These are phyloP conservation scores for Incurvaria masculella DNA, from an alignment of 2,888 invertebrate genomes.

Conservation along the genomic window DNA sequence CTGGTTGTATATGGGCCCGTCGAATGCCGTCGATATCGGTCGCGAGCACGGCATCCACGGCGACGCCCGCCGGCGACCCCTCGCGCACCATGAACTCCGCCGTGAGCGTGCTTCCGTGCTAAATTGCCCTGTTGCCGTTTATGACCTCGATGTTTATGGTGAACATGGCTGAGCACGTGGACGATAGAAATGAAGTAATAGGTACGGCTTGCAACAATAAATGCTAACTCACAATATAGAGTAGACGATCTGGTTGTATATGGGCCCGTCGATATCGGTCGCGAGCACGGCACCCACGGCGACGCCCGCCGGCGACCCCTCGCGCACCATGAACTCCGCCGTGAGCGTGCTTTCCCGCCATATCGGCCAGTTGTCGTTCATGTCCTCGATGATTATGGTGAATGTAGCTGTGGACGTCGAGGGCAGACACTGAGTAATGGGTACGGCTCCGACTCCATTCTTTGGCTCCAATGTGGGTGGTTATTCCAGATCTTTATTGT, in stretches of 20 bases:
- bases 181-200: too few relatives aligned
- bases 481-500: too few relatives aligned
- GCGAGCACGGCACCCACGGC: conserved; percentile 59
- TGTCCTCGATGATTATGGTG: conserved; percentile 57
- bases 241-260: conserved; percentile 56
- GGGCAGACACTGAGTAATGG: too few relatives aligned
- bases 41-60: conserved; percentile 59
- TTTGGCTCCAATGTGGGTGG: too few relatives aligned
- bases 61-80: conserved; percentile 36
- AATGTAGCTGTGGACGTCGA: conserved; percentile 51
- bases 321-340: conserved; percentile 44
- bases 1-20: conserved; percentile 57
- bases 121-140: conserved; percentile 62
- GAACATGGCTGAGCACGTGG: conserved; percentile 56
- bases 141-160: conserved; percentile 59
- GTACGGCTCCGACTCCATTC: too few relatives aligned
- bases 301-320: conserved; percentile 42
- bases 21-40: conserved; percentile 61
- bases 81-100: conserved; percentile 50
- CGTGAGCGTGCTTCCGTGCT: conserved; percentile 38
- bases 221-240: conserved; percentile 50
- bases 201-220: too few relatives aligned
- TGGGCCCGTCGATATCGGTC: conserved; percentile 59
- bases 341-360: conserved; percentile 44
- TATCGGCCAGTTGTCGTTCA: conserved; percentile 61